A percentile compares a stretch with the other conserved stretches of the same genome.
phyloP scores from a whole-genome alignment of 1,140 invertebrate species.

The Diploscapter pachys region DNA sequence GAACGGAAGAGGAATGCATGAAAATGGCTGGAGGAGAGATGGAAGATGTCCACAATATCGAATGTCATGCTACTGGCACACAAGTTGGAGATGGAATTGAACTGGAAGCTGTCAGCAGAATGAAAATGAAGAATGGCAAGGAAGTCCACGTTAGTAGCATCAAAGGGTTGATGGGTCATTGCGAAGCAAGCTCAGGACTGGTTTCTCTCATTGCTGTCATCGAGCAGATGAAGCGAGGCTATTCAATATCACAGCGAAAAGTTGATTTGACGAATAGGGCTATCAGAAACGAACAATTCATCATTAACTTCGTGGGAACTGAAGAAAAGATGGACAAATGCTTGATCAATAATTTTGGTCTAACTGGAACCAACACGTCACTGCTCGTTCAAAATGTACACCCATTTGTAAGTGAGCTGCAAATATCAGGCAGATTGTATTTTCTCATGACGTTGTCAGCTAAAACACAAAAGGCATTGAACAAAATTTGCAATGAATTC shows the following conservation, averaged over 20 bases:
- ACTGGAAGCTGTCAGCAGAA: slow-evolving; percentile 73
- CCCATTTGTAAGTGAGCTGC: too few relatives aligned
- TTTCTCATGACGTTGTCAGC: slow-evolving; percentile 33
- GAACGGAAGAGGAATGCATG: slow-evolving; percentile 80
- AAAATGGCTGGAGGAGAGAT: slow-evolving; percentile 74
- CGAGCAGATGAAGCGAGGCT: slow-evolving; percentile 20
- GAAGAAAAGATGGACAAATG: slow-evolving; percentile 29
- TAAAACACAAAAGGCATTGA: slow-evolving; percentile 33
- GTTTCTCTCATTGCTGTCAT: slow-evolving; percentile 35
- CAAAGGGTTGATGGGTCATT: slow-evolving; percentile 43
- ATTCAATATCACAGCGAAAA: slow-evolving; percentile 38
- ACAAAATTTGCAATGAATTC: slow-evolving; percentile 1
- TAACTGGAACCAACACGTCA: slow-evolving; percentile 45
- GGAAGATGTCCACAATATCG: slow-evolving; percentile 67
- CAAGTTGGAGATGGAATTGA: slow-evolving; percentile 85
- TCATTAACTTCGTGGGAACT: slow-evolving; percentile 19
- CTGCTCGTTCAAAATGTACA: slow-evolving; percentile 32
- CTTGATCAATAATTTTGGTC: slow-evolving; percentile 50
- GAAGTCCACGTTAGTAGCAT: slow-evolving; percentile 13
- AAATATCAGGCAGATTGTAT: too few relatives aligned
- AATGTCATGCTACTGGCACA: slow-evolving; percentile 92
- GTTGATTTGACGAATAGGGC: slow-evolving; percentile 38
- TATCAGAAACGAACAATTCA: slow-evolving; percentile 15
- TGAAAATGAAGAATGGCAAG: background rate
- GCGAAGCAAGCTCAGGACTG: slow-evolving; percentile 44